Base-by-base conservation (phyloP, 2,113 vertebrate genomes). In the Pelodiscus sinensis region DNA sequence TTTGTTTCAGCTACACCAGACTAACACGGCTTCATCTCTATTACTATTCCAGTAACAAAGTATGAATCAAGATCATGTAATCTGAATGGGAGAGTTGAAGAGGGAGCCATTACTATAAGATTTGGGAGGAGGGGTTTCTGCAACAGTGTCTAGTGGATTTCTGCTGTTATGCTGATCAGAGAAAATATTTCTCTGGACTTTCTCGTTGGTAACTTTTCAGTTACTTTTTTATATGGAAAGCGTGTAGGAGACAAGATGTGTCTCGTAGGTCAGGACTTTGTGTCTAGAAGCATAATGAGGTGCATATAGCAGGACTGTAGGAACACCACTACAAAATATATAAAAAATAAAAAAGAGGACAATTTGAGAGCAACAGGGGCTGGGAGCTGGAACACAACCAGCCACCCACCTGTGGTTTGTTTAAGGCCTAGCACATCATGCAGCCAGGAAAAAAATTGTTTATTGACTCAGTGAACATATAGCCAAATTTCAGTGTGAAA, bases 261-360 rank as follows among this genome's bases (percentile, higher is more conserved):
- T 65, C 38, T 56, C 71, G 14, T 50, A 87, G 62, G 75, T 80
- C 55, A 80, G 13, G 60, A 35, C 56, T 87, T 13, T n/a, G 8
- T 35, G 16, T 56, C 52, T 6, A 21, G 50, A 18, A 52, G 14
- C 57, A 92, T 54, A 84, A 52, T 86, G 51, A 78, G 79, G 38
- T 38, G 16, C 50, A 19, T 92, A 38, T 55, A 85, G 84, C 31
- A 57, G 71, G 13, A 78, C 54, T 77, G 31, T 92, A 91, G 85
- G 92, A 96, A 96, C 92, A 60, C 81, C 73, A 81, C 80, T 94
- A 84, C 51, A 93, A 95, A 94, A 87, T 92, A 44, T 90, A 91
- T 86, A 93, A 89, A 86, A 87, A 89, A 95, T 94, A 93, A 95
- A 95, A 97, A 94, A 65, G 60, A 81, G 27, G 85, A 79, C 55